phyloP scores from a whole-genome alignment of 2,797 vertebrate species.

The Sebastes matsubarae region DNA sequence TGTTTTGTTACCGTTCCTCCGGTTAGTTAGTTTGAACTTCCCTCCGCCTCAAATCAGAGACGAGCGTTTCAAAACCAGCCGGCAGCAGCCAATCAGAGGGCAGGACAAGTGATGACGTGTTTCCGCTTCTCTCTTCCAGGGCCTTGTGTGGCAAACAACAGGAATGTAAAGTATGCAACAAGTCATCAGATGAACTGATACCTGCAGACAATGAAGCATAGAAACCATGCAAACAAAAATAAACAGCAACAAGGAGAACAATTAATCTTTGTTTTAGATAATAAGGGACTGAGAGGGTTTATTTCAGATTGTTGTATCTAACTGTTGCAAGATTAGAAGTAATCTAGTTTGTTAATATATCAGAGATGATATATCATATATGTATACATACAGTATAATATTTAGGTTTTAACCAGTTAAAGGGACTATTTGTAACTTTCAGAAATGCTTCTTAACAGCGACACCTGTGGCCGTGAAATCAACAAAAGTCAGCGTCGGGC shows the following conservation, averaged over 20 bases:
- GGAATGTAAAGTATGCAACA: neutral
- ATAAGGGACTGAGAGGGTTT: neutral
- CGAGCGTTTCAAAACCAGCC: slow-evolving; percentile 66
- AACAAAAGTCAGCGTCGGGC: too few relatives aligned
- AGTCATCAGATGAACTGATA: neutral
- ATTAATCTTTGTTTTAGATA: neutral
- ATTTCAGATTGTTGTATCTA: neutral
- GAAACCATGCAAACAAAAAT: neutral
- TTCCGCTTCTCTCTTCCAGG: slow-evolving; percentile 17
- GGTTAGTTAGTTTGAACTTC: slow-evolving; percentile 73
- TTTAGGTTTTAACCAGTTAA: too few relatives aligned
- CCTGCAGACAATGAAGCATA: too few relatives aligned
- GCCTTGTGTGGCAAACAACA: neutral
- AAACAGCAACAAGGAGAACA: neutral
- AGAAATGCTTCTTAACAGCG: too few relatives aligned
- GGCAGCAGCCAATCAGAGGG: slow-evolving; percentile 49
- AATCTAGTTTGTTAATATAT: neutral
- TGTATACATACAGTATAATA: too few relatives aligned
- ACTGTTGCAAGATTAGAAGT: neutral
- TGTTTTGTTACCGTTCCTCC: neutral
- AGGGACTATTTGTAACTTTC: too few relatives aligned
- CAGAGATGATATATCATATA: too few relatives aligned
- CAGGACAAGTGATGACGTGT: neutral
- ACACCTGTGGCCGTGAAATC: too few relatives aligned
- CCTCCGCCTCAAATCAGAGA: slow-evolving; percentile 64